A percentile compares a stretch with the other conserved stretches of the same genome.
phyloP scores from a whole-genome alignment of 2,797 vertebrate genomes.

The Gadopsis marmoratus region DNA sequence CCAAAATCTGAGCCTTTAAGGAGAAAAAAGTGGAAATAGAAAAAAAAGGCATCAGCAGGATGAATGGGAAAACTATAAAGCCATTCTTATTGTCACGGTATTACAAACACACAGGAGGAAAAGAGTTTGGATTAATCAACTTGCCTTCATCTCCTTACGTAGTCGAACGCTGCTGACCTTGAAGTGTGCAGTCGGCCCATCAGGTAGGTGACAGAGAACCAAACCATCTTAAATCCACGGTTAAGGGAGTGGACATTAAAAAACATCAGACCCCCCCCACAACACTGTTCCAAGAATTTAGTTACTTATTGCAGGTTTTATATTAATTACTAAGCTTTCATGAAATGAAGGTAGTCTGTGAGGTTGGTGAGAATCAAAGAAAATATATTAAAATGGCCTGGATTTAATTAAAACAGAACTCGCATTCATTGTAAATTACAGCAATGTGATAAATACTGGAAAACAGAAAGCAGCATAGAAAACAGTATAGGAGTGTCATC shows the following conservation, averaged over 20 bases:
- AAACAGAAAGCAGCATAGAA: not conserved
- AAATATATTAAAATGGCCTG: not conserved
- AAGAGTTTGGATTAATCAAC: slow-evolving; percentile 36
- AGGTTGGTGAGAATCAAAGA: not conserved
- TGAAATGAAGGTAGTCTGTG: not conserved
- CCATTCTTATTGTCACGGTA: not conserved
- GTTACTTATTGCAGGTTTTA: not conserved
- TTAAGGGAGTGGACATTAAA: slow-evolving; percentile 59
- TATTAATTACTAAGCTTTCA: not conserved
- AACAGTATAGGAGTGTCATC: too few species aligned
- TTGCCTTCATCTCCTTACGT: slow-evolving; percentile 96
- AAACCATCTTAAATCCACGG: slow-evolving; percentile 88
- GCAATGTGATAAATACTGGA: not conserved
- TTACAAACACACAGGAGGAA: not conserved
- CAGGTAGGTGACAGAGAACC: slow-evolving; percentile 95
- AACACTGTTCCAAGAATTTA: not conserved
- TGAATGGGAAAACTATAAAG: not conserved
- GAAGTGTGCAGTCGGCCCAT: slow-evolving; percentile 97
- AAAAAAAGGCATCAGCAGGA: too few species aligned
- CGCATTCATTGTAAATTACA: not conserved
- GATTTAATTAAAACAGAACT: not conserved
- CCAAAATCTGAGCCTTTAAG: too few species aligned
- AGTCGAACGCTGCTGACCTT: slow-evolving; percentile 95
- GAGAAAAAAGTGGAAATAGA: too few species aligned
- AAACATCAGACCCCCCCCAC: not conserved